These are phyloP conservation scores for Bombyx huttoni DNA, from an alignment of 2,888 invertebrate genomes.

Conservation along the genomic window DNA sequence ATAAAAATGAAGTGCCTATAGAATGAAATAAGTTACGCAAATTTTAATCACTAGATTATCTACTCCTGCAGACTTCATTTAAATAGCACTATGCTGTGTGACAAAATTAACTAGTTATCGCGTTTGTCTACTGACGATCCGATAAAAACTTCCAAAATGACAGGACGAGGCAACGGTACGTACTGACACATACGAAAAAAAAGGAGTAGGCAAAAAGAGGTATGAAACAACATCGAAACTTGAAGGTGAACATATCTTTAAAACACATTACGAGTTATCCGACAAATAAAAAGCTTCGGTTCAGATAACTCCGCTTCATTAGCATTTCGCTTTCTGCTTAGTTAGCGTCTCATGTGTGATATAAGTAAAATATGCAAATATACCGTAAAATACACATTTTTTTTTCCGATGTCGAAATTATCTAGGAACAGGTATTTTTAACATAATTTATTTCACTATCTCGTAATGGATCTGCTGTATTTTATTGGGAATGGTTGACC, in stretches of 20 bases:
- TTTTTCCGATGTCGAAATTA: conserved; percentile 10
- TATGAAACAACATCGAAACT: conserved; percentile 25
- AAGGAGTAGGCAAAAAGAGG: conserved; percentile 13
- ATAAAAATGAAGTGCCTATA: no score
- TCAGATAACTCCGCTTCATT: conserved; percentile 43
- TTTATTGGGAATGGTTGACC: neutral
- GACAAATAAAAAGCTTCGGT: conserved; percentile 33
- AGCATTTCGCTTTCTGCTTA: conserved; percentile 33
- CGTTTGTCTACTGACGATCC: neutral
- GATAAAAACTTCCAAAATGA: neutral
- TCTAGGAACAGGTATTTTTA: conserved; percentile 5
- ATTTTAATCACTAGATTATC: no score
- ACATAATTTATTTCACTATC: conserved; percentile 1
- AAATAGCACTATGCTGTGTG: neutral
- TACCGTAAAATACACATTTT: conserved; percentile 18
- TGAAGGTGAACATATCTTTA: conserved; percentile 34
- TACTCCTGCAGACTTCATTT: neutral
- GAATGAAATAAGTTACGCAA: no score
- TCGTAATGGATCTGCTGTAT: neutral
- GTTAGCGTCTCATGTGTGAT: conserved; percentile 23
- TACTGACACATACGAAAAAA: conserved; percentile 4
- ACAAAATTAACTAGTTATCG: neutral
- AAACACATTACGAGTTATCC: conserved; percentile 45
- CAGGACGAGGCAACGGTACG: conserved; percentile 1
- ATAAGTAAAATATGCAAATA: conserved; percentile 32